Conservation (phyloP, 92 coral and sea anemone genomes). For the Metridium senile region DNA sequence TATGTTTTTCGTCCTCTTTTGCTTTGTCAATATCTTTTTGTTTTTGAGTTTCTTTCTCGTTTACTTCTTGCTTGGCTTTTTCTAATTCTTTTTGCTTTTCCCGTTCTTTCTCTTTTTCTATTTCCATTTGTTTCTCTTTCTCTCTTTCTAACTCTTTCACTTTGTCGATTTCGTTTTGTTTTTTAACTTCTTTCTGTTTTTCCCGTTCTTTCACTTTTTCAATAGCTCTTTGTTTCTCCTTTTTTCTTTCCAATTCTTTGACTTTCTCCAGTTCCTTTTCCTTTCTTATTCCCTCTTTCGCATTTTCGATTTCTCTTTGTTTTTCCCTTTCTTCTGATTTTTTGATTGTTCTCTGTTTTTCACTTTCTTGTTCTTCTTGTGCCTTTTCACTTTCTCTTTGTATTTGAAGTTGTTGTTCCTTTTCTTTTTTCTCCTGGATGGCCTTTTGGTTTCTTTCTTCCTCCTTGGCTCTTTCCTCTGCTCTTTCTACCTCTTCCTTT, state of each 20-base stretch:
- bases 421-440: conserved; percentile 9
- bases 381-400: conserved; percentile 26
- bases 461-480: neutral
- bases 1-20: neutral
- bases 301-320: conserved; percentile 17
- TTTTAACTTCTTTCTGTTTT: conserved; percentile 34
- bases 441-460: conserved; percentile 19
- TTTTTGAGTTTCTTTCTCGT: neutral
- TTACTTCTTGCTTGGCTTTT: neutral
- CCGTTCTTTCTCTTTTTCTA: neutral
- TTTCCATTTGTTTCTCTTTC: neutral
- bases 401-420: conserved; percentile 16
- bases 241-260: conserved; percentile 13
- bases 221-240: neutral
- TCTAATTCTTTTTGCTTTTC: conserved; percentile 4
- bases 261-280: conserved; percentile 20
- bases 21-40: neutral
- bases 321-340: neutral
- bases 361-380: conserved; percentile 13
- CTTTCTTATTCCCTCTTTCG: conserved; percentile 13
- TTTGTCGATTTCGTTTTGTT: conserved; percentile 24
- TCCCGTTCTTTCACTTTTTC: conserved; percentile 4
- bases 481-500: neutral
- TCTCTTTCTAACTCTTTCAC: conserved; percentile 32
- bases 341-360: conserved; percentile 1